These are phyloP conservation scores for Etheostoma nigrum DNA, from an alignment of 2,797 vertebrate species.

Conservation along the genomic window DNA sequence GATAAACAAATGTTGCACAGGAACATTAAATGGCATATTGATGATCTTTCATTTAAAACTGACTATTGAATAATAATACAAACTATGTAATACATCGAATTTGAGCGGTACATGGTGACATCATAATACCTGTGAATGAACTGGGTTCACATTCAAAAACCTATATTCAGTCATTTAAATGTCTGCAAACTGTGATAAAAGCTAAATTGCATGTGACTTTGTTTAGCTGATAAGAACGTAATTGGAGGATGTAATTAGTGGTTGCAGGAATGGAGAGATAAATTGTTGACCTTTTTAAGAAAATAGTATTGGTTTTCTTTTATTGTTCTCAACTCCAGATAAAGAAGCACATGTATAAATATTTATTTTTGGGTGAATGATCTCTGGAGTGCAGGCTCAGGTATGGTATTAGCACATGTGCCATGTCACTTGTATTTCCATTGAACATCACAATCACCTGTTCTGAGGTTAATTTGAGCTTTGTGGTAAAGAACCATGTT, in stretches of 20 bases:
- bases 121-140: conserved; percentile 18
- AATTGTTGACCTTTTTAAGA: background rate
- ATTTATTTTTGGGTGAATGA: conserved; percentile 35
- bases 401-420: conserved; percentile 43
- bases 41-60: conserved; percentile 12
- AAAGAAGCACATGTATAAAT: conserved; percentile 28
- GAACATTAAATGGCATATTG: conserved; percentile 11
- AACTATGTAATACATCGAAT: background rate
- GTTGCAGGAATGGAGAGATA: background rate
- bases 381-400: conserved; percentile 31
- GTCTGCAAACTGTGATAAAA: background rate
- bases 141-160: background rate
- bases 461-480: conserved; percentile 80
- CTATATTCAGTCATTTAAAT: background rate
- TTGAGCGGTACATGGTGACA: background rate
- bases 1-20: background rate
- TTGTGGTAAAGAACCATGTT: conserved; percentile 74
- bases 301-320: background rate
- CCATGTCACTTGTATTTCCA: conserved; percentile 40
- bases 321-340: background rate
- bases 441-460: conserved; percentile 72
- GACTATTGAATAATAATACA: conserved; percentile 1
- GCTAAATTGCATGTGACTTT: background rate
- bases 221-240: background rate
- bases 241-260: conserved; percentile 2